Evolutionary conservation across 2,888 invertebrate genomes (phyloP), one percentile per base, ranked within the genome.

Genomic region (Heliconius charithonia): DNA sequence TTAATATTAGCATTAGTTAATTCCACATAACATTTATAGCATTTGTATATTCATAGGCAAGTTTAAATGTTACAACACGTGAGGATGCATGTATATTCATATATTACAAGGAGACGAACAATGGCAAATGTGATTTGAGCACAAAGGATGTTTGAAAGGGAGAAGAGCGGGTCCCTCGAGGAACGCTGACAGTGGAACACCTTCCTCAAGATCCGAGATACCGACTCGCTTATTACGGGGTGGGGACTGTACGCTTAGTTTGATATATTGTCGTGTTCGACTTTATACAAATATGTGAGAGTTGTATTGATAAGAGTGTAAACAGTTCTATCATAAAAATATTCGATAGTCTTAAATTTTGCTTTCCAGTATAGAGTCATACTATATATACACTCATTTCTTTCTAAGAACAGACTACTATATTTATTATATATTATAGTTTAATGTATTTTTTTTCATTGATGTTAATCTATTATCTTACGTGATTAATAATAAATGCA

Each of bases 91-190:
- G 67, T 76, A 66, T 41, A 67, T 27, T 67, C 70, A 77, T 71
- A 77, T 71, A 76, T 65, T 22, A 65, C 72, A 77, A 88, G 88
- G 88, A 86, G 81, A 78, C 83, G 85, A 89, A 91, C 89, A 90
- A 90, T 88, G 84, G 89, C 83, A 90, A 89, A 91, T 91, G 88
- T 89, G 86, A 89, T 91, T 90, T 87, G 85, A 85, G 83, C 86
- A 89, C 88, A 90, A 90, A 87, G 82, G 80, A 82, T 75, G 82
- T 82, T 77, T 77, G 79, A 56, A 82, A 86, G 83, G 82, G 83
- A 81, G 85, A 83, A 73, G 81, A 80, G 81, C 67, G 63, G 76
- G 83, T 79, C 84, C 81, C 82, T 73, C 69, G 81, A 76, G 80
- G 80, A 81, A 78, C 76, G 81, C 79, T 70, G 81, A 78, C 75